Conservation (phyloP, 2,888 invertebrate species). For the Cosmia pyralina region DNA sequence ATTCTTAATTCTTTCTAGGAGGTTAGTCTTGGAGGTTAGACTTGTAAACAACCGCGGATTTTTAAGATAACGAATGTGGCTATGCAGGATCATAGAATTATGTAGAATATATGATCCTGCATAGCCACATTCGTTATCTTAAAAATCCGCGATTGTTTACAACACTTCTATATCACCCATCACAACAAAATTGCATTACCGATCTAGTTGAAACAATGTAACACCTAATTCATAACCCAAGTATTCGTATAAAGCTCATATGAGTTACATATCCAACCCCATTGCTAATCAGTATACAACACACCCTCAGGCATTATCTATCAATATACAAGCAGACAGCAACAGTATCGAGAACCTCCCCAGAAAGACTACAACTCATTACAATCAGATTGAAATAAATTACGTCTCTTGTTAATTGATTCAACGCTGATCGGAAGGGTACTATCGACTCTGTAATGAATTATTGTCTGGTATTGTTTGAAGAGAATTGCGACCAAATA, state of each 20-base stretch:
- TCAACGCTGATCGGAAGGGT: conserved; percentile 69
- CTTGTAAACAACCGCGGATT: too few relatives aligned
- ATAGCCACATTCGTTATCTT: too few relatives aligned
- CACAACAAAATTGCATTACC: neutral
- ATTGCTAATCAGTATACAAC: conserved; percentile 33
- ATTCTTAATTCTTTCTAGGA: too few relatives aligned
- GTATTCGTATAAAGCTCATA: neutral
- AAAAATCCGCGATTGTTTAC: neutral
- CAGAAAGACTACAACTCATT: conserved; percentile 56
- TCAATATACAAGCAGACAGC: conserved; percentile 35
- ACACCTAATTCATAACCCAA: neutral
- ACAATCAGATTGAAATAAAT: conserved; percentile 81
- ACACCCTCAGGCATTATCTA: conserved; percentile 39
- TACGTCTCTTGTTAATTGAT: conserved; percentile 79
- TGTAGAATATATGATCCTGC: too few relatives aligned
- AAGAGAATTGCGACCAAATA: neutral
- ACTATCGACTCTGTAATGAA: conserved; percentile 32
- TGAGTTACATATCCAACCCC: conserved; percentile 35
- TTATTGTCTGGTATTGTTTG: conserved; percentile 1
- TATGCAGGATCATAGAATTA: too few relatives aligned
- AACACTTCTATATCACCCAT: neutral
- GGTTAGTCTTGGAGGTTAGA: too few relatives aligned
- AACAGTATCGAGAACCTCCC: conserved; percentile 34
- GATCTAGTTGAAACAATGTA: conserved; percentile 4
- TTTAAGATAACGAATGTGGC: too few relatives aligned